Evolutionary conservation across 2,113 vertebrate species (phyloP).

Genomic region (Pseudorasbora parva): DNA sequence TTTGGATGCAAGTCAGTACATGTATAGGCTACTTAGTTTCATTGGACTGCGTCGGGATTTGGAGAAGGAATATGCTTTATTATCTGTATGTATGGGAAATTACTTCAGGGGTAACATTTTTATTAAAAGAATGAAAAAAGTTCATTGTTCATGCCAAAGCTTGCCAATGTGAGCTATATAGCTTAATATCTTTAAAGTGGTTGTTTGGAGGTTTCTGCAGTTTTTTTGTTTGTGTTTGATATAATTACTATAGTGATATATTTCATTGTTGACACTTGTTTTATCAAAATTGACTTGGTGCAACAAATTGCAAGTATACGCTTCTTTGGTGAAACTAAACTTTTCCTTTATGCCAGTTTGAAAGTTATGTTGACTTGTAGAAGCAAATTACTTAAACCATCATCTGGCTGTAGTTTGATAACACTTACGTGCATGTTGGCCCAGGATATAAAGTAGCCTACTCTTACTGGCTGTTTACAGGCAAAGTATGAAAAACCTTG

Average conservation of each 20-base stretch:
- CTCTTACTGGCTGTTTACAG: constrained; percentile 50
- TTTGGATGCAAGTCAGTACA: background rate
- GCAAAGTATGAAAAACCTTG: constrained; percentile 44
- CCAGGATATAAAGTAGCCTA: constrained; percentile 13
- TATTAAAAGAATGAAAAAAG: background rate
- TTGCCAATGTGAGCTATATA: background rate
- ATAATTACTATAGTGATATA: background rate
- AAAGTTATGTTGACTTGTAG: background rate
- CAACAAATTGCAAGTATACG: background rate
- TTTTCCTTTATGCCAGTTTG: background rate
- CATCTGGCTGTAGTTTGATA: background rate
- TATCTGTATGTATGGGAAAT: background rate
- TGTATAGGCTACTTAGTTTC: background rate
- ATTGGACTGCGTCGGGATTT: background rate
- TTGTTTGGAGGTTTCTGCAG: background rate
- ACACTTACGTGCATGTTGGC: background rate
- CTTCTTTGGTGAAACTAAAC: background rate
- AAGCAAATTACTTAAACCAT: background rate
- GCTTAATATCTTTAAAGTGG: background rate
- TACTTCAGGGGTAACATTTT: background rate
- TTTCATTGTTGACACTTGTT: background rate
- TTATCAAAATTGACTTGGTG: background rate
- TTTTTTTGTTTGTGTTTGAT: background rate
- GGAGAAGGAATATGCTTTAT: constrained; percentile 1
- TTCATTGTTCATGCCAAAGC: background rate